Percentiles rank a stretch among this genome's conserved stretches.
phyloP scores from a whole-genome alignment of 1,140 invertebrate genomes.

The Meloidogyne exigua region DNA sequence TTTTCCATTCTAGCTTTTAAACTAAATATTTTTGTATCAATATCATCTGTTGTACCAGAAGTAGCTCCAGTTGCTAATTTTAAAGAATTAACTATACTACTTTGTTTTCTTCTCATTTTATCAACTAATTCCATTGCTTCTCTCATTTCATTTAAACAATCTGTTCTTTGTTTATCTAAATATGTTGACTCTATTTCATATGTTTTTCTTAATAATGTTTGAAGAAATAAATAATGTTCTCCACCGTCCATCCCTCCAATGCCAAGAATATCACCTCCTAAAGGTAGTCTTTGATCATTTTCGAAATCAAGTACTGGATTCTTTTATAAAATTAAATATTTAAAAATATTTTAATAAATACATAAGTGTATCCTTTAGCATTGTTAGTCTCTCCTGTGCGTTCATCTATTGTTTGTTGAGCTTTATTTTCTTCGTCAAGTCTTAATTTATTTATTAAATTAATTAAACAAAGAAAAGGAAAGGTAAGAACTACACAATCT shows the following conservation, averaged over 20 bases:
- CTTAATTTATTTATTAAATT: slow-evolving; percentile 23
- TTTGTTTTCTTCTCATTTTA: slow-evolving; percentile 56
- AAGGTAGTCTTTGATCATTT: slow-evolving; percentile 13
- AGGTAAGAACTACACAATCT: no score
- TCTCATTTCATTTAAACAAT: slow-evolving; percentile 60
- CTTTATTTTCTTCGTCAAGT: slow-evolving; percentile 35
- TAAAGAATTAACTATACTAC: slow-evolving; percentile 54
- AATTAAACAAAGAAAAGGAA: no score
- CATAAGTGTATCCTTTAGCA: slow-evolving; percentile 3
- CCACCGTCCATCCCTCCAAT: slow-evolving; percentile 3
- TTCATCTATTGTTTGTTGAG: slow-evolving; percentile 21
- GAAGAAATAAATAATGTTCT: slow-evolving; percentile 44
- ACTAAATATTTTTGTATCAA: slow-evolving; percentile 57
- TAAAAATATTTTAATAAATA: slow-evolving; percentile 8
- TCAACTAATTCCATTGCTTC: slow-evolving; percentile 61
- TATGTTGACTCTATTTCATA: slow-evolving; percentile 57
- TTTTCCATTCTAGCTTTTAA: slow-evolving; percentile 60
- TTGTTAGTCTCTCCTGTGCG: slow-evolving; percentile 39
- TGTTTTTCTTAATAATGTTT: slow-evolving; percentile 56
- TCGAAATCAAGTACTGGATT: slow-evolving; percentile 55
- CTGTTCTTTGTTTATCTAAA: slow-evolving; percentile 51
- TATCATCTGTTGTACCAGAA: slow-evolving; percentile 57
- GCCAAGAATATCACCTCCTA: neutral
- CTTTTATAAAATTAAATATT: slow-evolving; percentile 36
- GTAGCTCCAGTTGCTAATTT: slow-evolving; percentile 61